Evolutionary conservation across 2,113 vertebrate species (phyloP).

Genomic region (Esox niger): DNA sequence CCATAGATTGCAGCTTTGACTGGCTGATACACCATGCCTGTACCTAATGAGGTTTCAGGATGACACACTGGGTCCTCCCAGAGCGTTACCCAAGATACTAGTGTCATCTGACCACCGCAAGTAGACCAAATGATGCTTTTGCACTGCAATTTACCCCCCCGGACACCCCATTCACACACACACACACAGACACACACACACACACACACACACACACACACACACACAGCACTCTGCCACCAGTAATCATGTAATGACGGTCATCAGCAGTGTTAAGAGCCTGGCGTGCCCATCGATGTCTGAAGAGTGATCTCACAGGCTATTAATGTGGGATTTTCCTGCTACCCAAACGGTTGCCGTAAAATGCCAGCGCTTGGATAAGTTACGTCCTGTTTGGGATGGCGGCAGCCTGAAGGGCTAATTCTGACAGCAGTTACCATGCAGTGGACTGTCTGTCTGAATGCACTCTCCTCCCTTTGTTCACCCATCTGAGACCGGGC

Average conservation of each 20-base stretch:
- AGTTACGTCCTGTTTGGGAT: slow-evolving; percentile 55
- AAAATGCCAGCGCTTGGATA: slow-evolving; percentile 54
- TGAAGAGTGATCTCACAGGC: slow-evolving; percentile 61
- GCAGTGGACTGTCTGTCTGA: slow-evolving; percentile 23
- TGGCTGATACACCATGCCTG: no score
- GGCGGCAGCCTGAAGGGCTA: slow-evolving; percentile 58
- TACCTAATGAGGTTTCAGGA: no score
- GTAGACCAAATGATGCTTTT: slow-evolving; percentile 16
- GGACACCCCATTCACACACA: no score
- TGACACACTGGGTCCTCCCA: no score
- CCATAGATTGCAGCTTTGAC: no score
- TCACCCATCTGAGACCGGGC: slow-evolving; percentile 2
- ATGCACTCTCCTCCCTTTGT: slow-evolving; percentile 9
- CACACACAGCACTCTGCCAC: neutral
- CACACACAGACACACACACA: no score
- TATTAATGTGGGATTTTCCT: slow-evolving; percentile 51
- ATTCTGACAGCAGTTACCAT: slow-evolving; percentile 68
- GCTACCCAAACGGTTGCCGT: slow-evolving; percentile 37
- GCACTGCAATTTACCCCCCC: slow-evolving; percentile 29
- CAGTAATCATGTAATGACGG: slow-evolving; percentile 30
- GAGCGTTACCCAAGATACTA: no score
- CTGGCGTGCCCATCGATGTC: slow-evolving; percentile 40
- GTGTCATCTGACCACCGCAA: no score
- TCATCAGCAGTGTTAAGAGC: slow-evolving; percentile 33
- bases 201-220: no score